A percentile compares a stretch with the other conserved stretches of the same genome.
These are phyloP conservation scores for Odobenus rosmarus DNA, from an alignment of 2,113 vertebrate genomes.

Conservation along the genomic window DNA sequence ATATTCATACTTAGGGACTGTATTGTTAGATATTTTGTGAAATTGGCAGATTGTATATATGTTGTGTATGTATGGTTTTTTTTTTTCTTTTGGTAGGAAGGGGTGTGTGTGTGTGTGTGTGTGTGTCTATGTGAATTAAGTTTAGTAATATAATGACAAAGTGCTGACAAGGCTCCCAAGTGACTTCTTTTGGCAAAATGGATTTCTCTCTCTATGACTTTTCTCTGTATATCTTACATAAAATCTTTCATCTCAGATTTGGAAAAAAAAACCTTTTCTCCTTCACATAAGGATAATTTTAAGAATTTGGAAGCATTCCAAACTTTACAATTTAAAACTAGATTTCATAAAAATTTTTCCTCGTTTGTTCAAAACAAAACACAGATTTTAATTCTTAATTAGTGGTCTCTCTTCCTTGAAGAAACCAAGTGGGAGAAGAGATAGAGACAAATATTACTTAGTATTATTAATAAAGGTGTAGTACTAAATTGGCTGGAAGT, in stretches of 20 bases:
- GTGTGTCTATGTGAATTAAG: neutral
- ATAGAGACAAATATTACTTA: neutral
- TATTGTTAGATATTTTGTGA: slow-evolving; percentile 14
- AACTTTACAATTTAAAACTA: neutral
- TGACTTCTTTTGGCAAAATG: slow-evolving; percentile 27
- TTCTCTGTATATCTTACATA: neutral
- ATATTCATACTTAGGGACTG: neutral
- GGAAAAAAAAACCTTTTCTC: neutral
- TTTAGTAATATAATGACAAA: neutral
- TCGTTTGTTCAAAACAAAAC: neutral
- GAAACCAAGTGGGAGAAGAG: neutral
- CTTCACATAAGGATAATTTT: neutral
- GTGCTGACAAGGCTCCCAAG: neutral
- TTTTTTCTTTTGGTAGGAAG: neutral
- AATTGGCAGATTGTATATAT: neutral
- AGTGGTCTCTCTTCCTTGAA: neutral
- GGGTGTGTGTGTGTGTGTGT: neutral
- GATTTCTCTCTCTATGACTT: neutral
- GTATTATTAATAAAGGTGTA: neutral
- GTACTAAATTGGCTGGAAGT: neutral
- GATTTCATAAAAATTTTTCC: slow-evolving; percentile 2
- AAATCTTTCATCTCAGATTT: neutral
- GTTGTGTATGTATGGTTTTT: neutral
- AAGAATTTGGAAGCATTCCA: slow-evolving; percentile 24
- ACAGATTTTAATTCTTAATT: neutral